Percentiles rank a stretch among this genome's conserved stretches.
Evolutionary conservation across 2,888 invertebrate genomes (phyloP).

Genomic region (Agelastica alni): DNA sequence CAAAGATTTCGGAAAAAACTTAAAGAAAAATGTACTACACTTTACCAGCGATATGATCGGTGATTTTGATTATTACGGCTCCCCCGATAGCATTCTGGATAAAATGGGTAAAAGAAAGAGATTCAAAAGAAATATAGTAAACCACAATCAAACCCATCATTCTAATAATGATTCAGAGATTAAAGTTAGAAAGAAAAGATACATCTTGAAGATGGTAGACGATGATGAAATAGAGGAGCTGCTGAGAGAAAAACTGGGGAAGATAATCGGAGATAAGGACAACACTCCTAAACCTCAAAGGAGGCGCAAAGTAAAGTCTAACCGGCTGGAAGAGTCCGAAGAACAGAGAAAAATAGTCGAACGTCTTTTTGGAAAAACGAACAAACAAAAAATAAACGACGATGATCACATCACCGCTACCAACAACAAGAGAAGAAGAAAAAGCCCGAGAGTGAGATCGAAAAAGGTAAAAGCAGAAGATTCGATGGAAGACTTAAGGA

Average conservation of each 20-base stretch:
- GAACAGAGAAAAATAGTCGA: constrained; percentile 7
- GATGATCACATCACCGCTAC: not conserved
- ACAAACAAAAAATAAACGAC: not conserved
- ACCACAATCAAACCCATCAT: constrained; percentile 29
- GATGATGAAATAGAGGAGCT: constrained; percentile 48
- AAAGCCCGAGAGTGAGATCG: not conserved
- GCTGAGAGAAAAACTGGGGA: constrained; percentile 45
- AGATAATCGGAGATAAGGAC: constrained; percentile 24
- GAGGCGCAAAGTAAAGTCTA: constrained; percentile 7
- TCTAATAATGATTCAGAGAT: constrained; percentile 20
- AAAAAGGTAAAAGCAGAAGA: constrained; percentile 20
- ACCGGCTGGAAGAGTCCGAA: not conserved
- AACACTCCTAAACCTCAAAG: constrained; percentile 10
- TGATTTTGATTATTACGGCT: constrained; percentile 40
- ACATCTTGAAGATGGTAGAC: constrained; percentile 48
- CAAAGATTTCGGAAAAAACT: constrained; percentile 46
- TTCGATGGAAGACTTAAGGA: constrained; percentile 29
- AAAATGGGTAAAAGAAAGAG: constrained; percentile 28
- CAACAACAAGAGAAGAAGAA: not conserved
- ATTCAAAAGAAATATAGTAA: constrained; percentile 14
- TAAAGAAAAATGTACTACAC: constrained; percentile 47
- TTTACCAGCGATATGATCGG: constrained; percentile 48
- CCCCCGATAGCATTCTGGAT: constrained; percentile 25
- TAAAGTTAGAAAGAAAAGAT: constrained; percentile 42
- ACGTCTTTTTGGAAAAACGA: not conserved